Percentiles rank a stretch among this genome's conserved stretches.
Conservation (phyloP, 2,113 vertebrate genomes). For the Xenopus laevis region DNA sequence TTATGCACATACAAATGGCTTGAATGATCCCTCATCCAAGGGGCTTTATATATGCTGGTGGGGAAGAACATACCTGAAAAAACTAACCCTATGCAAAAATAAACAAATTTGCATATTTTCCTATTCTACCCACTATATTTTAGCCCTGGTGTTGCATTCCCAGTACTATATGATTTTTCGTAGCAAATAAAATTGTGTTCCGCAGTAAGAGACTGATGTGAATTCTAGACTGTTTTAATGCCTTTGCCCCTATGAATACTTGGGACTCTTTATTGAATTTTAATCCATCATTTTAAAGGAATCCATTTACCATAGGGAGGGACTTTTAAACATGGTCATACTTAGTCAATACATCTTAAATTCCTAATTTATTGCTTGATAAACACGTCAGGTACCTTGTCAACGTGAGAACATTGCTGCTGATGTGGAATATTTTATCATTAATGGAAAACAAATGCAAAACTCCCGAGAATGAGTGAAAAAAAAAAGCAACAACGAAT, state of each 20-base stretch:
- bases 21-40: too few relatives aligned
- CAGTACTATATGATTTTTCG: background rate
- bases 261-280: slow-evolving; percentile 47
- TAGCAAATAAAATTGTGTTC: background rate
- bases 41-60: too few relatives aligned
- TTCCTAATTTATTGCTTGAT: slow-evolving; percentile 50
- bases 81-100: too few relatives aligned
- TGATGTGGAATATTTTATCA: slow-evolving; percentile 43
- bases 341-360: slow-evolving; percentile 48
- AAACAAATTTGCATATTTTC: too few relatives aligned
- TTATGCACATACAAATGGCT: too few relatives aligned
- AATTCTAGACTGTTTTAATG: slow-evolving; percentile 40
- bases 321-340: slow-evolving; percentile 42
- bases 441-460: slow-evolving; percentile 42
- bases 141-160: too few relatives aligned
- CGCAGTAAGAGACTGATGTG: slow-evolving; percentile 19
- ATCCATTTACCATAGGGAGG: slow-evolving; percentile 45
- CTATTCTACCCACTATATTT: too few relatives aligned
- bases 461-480: background rate
- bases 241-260: slow-evolving; percentile 32
- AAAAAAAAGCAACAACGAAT: too few relatives aligned
- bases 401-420: slow-evolving; percentile 33
- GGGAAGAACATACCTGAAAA: too few relatives aligned
- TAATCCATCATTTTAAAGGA: slow-evolving; percentile 48
- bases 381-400: slow-evolving; percentile 46